Evolutionary conservation across 2,888 invertebrate species (phyloP).

Genomic region (Calephelis perditalis): DNA sequence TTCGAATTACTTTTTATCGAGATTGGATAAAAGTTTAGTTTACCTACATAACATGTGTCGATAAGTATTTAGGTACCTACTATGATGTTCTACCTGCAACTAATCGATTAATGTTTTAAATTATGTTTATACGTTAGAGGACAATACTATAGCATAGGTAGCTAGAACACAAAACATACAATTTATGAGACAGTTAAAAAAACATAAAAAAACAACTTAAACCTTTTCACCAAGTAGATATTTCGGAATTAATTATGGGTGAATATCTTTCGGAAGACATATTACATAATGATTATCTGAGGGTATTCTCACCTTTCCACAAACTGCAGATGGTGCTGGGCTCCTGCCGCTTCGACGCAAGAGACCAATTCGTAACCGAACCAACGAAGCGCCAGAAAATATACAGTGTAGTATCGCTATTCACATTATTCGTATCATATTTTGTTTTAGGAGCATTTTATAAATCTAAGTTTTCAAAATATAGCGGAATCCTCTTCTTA

Average conservation of each 20-base stretch:
- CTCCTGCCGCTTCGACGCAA: not conserved
- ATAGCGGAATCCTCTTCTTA: not conserved
- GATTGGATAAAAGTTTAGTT: too few species aligned
- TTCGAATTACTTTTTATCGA: too few species aligned
- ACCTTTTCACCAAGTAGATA: too few species aligned
- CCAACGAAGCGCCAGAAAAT: not conserved
- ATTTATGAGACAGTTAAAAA: too few species aligned
- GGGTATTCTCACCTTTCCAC: not conserved
- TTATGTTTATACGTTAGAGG: too few species aligned
- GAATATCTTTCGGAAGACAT: not conserved
- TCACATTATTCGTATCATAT: not conserved
- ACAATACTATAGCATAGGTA: too few species aligned
- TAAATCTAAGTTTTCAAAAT: not conserved
- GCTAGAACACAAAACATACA: too few species aligned
- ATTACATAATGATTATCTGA: not conserved
- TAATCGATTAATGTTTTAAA: too few species aligned
- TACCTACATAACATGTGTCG: too few species aligned
- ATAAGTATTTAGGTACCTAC: too few species aligned
- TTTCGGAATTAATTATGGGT: not conserved
- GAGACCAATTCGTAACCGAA: not conserved
- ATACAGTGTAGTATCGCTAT: not conserved
- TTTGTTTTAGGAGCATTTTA: not conserved
- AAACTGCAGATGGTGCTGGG: not conserved
- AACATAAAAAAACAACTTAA: too few species aligned
- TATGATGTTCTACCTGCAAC: too few species aligned